Evolutionary conservation across 2,797 vertebrate species (phyloP).

Genomic region (Meriones psammophilus): DNA sequence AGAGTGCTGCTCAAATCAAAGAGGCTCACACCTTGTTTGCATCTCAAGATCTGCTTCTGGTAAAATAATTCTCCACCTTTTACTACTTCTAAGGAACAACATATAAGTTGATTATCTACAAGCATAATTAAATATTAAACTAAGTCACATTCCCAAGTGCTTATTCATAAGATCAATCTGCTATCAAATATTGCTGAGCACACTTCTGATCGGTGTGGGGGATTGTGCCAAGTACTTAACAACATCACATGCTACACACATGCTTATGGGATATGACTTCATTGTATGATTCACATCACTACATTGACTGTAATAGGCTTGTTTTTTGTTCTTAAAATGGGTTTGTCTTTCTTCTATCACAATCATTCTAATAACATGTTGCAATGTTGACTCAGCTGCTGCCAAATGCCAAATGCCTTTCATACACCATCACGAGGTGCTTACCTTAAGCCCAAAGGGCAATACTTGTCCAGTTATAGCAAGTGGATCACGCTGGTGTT

Average conservation of each 20-base stretch:
- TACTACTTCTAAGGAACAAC: not conserved
- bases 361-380: not conserved
- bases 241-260: not conserved
- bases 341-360: constrained; percentile 18
- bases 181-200: not conserved
- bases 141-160: not conserved
- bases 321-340: not conserved
- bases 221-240: not conserved
- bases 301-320: not conserved
- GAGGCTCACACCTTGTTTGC: not conserved
- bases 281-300: not conserved
- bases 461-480: not conserved
- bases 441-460: constrained; percentile 15
- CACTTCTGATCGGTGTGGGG: not conserved
- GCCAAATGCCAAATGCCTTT: constrained; percentile 49
- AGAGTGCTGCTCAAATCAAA: not conserved
- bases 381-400: constrained; percentile 62
- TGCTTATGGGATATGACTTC: not conserved
- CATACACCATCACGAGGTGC: not conserved
- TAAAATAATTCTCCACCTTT: not conserved
- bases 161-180: not conserved
- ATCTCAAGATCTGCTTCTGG: not conserved
- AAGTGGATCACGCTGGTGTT: not conserved
- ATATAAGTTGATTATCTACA: not conserved
- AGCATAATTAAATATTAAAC: not conserved